Base-by-base conservation (phyloP, 2,888 invertebrate genomes). In the Oxyteleia sp. region DNA sequence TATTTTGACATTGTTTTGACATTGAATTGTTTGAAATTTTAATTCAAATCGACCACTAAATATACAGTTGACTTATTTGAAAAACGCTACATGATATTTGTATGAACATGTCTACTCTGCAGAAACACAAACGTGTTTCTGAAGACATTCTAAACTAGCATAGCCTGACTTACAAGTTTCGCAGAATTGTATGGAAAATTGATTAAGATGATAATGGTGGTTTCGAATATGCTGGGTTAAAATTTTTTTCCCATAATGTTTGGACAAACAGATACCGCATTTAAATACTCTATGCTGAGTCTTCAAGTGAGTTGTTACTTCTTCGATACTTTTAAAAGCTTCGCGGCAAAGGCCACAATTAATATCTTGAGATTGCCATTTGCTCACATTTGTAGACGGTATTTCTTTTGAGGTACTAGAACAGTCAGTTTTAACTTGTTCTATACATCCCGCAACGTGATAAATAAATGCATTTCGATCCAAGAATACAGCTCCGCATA, bases 151-250 rank as follows among this genome's bases (percentile, higher is more conserved):
- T 4, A 41, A 5, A 0, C 41, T 68, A 4, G 64, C 35, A 20
- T 75, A 79, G 4, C 82, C 84, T 1, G 79, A 82, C 47, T 84
- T 84, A 49, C 84, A 84, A 38, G 5, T 26, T 16, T 82, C 78
- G 32, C 84, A 84, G 59, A 79, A 69, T 1, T 72, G 15, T 8
- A 78, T 20, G 0, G 26, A 5, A 23, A 82, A 69, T 2, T 82
- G 59, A 4, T 63, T 0, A 3, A 45, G 11, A 4, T 63, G 55
- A 1, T 16, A 8, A 18, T 84, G 84, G 4, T 43, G 55, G 13
- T 51, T 64, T 18, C 3, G 38, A 1, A 84, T 79, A 43, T 84
- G 84, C 3, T 82, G 64, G 0, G 69, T 16, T n/a, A 84, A 49
- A 18, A 82, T 47, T 2, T 71, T 82, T 15, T 82, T 82, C 0